Base-by-base conservation (phyloP, 2,888 invertebrate genomes). In the Acanthacorydalis orientalis region DNA sequence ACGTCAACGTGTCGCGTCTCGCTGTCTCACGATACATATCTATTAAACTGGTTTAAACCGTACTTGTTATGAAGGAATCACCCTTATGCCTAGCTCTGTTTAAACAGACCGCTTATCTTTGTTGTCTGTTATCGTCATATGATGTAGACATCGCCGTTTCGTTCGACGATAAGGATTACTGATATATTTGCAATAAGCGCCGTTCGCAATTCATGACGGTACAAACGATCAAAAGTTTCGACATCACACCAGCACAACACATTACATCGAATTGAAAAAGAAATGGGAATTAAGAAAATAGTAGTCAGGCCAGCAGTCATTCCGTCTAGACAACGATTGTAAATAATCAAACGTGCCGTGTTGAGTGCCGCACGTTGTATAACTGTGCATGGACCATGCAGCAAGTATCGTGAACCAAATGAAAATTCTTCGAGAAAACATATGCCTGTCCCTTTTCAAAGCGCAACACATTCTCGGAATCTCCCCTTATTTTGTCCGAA, bases 41-140 rank as follows among this genome's bases (percentile, higher is more conserved):
- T 12, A n/a, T 7, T 31, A 34, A 43, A 43, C 32, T 43, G 43
- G 43, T 43, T 43, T 43, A 9, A 34, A 31, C 14, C 14, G 41
- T 41, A 37, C 23, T 41, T 41, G 41, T 16, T 31, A 33, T 34
- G 31, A n/a, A 43, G 43, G 43, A 43, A 43, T 43, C 43, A 43
- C 43, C 43, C 43, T 43, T 43, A 33, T 43, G 14, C 11, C 43
- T 34, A 14, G 15, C 34, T 43, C 43, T 33, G 32, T 43, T 43
- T 34, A 42, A 23, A 16, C 14, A 14, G n/a, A 37, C 10, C 37
- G 10, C 12, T 37, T 37, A 37, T 37, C 37, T 37, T 37, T 37
- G 37, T 37, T 7, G 37, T 12, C 14, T 9, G 37, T 37, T 37
- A 12, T 37, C 12, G n/a, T 37, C 23, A 23, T 37, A 37, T 37